phyloP scores from a whole-genome alignment of 2,888 invertebrate species.

The Cataglyphis altisquamis region DNA sequence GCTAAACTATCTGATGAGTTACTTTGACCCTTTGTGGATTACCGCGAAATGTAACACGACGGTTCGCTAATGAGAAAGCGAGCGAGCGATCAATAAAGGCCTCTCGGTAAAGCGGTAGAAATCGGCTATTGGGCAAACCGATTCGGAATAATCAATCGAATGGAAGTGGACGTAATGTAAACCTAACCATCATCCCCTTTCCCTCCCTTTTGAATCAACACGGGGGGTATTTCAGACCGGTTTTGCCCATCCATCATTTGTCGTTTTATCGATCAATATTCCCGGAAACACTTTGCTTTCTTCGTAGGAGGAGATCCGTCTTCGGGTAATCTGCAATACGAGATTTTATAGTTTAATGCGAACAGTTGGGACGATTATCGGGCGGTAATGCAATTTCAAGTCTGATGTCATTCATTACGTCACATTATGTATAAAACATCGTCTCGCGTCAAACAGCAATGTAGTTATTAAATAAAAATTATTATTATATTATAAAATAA shows the following conservation, averaged over 20 bases:
- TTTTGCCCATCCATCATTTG: conserved; percentile 65
- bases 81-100: conserved; percentile 60
- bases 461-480: neutral
- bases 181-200: conserved; percentile 48
- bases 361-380: neutral
- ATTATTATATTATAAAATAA: too few species aligned
- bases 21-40: conserved; percentile 27
- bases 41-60: neutral
- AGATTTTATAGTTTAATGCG: neutral
- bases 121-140: conserved; percentile 58
- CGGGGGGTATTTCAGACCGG: conserved; percentile 57
- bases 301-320: conserved; percentile 2
- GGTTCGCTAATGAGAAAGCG: conserved; percentile 34
- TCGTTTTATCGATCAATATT: conserved; percentile 59
- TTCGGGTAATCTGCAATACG: conserved; percentile 3
- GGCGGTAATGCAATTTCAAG: neutral
- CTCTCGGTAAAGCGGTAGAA: conserved; percentile 13
- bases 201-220: conserved; percentile 60
- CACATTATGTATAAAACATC: neutral
- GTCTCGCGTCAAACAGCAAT: neutral
- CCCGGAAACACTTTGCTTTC: neutral
- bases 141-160: conserved; percentile 73
- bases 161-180: conserved; percentile 75
- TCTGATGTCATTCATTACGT: neutral
- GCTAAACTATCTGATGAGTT: conserved; percentile 23